phyloP scores from a whole-genome alignment of 2,888 invertebrate species.

The Smittia aterrima region DNA sequence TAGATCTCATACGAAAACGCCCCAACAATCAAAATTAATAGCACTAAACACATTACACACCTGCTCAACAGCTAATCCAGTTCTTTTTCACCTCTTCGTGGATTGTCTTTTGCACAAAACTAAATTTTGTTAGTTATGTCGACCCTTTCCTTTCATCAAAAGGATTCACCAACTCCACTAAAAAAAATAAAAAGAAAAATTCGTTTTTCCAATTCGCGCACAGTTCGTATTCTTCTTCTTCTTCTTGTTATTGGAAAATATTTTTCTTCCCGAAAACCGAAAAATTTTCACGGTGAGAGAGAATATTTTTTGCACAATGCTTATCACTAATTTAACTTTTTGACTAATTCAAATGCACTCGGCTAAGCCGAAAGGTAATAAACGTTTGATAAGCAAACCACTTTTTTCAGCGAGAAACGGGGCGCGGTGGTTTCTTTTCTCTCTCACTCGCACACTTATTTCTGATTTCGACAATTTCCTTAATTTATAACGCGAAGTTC shows the following conservation, averaged over 20 bases:
- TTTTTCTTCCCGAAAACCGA: neutral
- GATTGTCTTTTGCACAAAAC: neutral
- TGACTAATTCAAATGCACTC: neutral
- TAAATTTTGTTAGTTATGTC: neutral
- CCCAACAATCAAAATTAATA: neutral
- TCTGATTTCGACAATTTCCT: neutral
- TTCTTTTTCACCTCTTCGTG: neutral
- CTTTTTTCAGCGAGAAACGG: neutral
- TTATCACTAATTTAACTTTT: neutral
- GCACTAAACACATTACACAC: neutral
- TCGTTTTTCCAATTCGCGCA: conserved; percentile 3
- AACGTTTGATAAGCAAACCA: neutral
- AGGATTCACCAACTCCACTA: neutral
- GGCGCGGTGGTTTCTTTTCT: conserved; percentile 18
- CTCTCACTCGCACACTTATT: neutral
- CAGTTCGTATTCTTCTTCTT: neutral
- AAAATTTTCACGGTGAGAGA: neutral
- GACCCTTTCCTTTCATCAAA: neutral
- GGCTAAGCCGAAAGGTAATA: neutral
- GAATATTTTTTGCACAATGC: neutral
- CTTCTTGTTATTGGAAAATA: neutral
- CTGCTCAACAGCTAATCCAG: neutral
- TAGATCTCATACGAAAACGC: too few species aligned
- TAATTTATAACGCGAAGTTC: neutral
- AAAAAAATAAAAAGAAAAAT: neutral